Evolutionary conservation across 2,797 vertebrate species (phyloP).

Genomic region (Tokudaia muenninki): DNA sequence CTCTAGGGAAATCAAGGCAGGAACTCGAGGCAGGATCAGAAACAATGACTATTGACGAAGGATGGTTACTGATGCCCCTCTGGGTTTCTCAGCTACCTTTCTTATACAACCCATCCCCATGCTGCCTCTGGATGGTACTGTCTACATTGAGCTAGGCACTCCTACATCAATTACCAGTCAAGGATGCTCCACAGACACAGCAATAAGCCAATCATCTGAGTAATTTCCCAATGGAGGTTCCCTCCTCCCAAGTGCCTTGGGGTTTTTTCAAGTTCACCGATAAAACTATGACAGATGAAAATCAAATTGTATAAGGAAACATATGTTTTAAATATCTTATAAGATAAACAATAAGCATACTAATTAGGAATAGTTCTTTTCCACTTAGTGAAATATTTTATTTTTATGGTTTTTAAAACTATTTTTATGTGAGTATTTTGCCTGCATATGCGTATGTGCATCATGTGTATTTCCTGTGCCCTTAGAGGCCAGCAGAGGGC

Average conservation of each 20-base stretch:
- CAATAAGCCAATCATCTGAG: not conserved
- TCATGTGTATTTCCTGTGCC: not conserved
- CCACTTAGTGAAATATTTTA: slow-evolving; percentile 17
- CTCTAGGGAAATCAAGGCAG: not conserved
- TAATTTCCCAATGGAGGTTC: not conserved
- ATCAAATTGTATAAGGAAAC: slow-evolving; percentile 21
- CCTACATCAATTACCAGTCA: not conserved
- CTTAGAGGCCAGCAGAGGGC: not conserved
- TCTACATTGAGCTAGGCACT: not conserved
- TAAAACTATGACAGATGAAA: not conserved
- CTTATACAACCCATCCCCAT: no score
- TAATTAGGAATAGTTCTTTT: not conserved
- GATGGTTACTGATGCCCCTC: not conserved
- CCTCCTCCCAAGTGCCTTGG: not conserved
- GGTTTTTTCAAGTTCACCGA: not conserved
- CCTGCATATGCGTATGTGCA: not conserved
- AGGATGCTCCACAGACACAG: no score
- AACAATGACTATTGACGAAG: not conserved
- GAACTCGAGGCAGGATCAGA: not conserved
- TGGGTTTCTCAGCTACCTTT: not conserved
- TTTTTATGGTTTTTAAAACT: not conserved
- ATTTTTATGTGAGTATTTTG: not conserved
- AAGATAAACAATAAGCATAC: not conserved
- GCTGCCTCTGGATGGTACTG: not conserved
- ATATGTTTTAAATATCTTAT: not conserved